Evolutionary conservation across 2,113 vertebrate species (phyloP), one percentile per base, ranked within the genome.

Genomic region (Hiodon tergisus): DNA sequence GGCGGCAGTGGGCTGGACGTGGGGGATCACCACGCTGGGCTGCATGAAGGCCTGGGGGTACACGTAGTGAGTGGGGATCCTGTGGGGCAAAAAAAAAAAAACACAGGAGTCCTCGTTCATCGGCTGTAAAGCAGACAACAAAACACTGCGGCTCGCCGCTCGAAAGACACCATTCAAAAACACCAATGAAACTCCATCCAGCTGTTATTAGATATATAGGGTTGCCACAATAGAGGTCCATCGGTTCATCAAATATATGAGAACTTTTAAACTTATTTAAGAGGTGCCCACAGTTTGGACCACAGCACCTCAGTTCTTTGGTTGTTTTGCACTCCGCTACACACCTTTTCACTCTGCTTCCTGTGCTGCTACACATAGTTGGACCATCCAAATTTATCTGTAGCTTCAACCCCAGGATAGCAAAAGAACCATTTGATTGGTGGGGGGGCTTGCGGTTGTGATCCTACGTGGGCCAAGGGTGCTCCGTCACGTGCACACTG

Each of bases 41-140:
- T 98, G 96, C 81, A 98, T 90, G 57, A 96, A 97, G 76, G 95
- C 95, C 91, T 97, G 96, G 68, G 95, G 96, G 83, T 98, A 98
- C 81, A 98, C 93, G 69, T 98, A 98, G 86, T 98, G 96, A 78
- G 96, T 94, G 14, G 96, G 95, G 74, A 98, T 95, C 93, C 96
- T 98, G 94, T 86, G 76, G 91, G 79, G 84, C 71, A 84, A 53
- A 86, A 6, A 11, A 9, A 69, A 65, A 52, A 31, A 16, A 60
- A 57, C 61, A 78, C 8, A 57, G 51, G 54, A 17, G 50, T 57
- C 61, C 53, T 46, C 14, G 53, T 17, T 50, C 2, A 58, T 46
- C 13, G 31, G 11, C 17, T 60, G 55, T 14, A 55, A 4, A 68
- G 16, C 55, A 71, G 8, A 13, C 9, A 13, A 67, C 46, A 50